A percentile compares a stretch with the other conserved stretches of the same genome.
Evolutionary conservation across 2,888 invertebrate genomes (phyloP).

Genomic region (Bombyx huttoni): DNA sequence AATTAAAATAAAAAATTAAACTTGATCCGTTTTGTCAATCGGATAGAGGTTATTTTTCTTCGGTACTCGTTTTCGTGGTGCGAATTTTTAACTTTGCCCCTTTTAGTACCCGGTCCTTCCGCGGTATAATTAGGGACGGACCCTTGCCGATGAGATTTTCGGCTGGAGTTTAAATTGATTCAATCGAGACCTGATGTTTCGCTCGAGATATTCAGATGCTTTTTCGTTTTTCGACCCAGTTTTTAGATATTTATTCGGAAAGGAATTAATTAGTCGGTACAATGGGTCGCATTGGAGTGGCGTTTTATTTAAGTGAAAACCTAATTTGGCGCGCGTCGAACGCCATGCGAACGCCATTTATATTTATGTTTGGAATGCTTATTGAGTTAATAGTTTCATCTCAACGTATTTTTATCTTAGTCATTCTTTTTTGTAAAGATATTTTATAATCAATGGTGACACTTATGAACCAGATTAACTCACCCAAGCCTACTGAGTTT

Average conservation of each 20-base stretch:
- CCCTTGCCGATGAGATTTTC: conserved; percentile 63
- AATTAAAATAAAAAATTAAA: conserved; percentile 8
- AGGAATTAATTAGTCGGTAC: conserved; percentile 45
- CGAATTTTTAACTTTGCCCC: conserved; percentile 34
- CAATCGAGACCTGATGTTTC: conserved; percentile 62
- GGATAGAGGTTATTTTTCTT: conserved; percentile 15
- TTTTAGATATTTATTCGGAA: conserved; percentile 28
- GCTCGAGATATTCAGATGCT: conserved; percentile 34
- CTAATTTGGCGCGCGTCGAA: conserved; percentile 3
- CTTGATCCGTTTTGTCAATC: conserved; percentile 10
- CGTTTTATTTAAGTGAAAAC: background rate
- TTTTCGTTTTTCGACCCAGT: conserved; percentile 22
- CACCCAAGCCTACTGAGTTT: too few species aligned
- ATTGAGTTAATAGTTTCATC: too few species aligned
- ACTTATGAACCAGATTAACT: too few species aligned
- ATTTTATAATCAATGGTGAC: too few species aligned
- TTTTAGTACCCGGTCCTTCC: conserved; percentile 53
- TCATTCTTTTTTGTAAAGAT: too few species aligned
- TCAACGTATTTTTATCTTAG: too few species aligned
- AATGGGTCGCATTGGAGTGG: conserved; percentile 4
- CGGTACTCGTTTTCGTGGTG: conserved; percentile 13
- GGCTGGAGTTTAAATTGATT: conserved; percentile 64
- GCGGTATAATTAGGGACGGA: conserved; percentile 67
- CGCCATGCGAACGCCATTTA: too few species aligned
- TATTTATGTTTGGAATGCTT: too few species aligned